A percentile compares a stretch with the other conserved stretches of the same genome.
Evolutionary conservation across 2,888 invertebrate genomes (phyloP).

Genomic region (Oxyteleia sp.): DNA sequence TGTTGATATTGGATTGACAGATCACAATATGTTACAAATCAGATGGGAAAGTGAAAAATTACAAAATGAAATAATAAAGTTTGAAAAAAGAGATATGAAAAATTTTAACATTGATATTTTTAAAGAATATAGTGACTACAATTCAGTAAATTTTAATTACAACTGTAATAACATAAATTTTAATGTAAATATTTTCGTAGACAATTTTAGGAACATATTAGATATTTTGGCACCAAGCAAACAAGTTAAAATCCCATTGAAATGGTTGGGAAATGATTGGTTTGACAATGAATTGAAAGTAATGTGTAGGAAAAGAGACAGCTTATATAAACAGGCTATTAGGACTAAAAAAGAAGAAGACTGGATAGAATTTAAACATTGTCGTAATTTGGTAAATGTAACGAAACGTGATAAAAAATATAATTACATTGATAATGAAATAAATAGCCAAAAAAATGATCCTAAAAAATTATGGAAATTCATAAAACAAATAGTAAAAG

Average conservation of each 20-base stretch:
- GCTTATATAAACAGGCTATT: background rate
- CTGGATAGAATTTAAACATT: background rate
- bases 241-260: background rate
- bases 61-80: no score
- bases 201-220: no score
- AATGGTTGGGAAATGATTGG: background rate
- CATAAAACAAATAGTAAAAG: background rate
- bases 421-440: background rate
- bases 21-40: background rate
- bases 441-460: background rate
- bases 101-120: no score
- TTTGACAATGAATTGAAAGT: background rate
- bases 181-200: no score
- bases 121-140: no score
- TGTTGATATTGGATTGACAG: background rate
- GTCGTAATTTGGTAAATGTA: background rate
- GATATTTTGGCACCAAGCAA: no score
- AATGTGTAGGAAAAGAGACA: background rate
- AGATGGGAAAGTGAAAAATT: background rate
- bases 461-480: constrained; percentile 1
- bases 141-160: no score
- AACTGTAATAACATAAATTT: no score
- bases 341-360: background rate
- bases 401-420: background rate
- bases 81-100: no score